Conservation (phyloP, 2,888 invertebrate genomes). For the Netelia inedita region DNA sequence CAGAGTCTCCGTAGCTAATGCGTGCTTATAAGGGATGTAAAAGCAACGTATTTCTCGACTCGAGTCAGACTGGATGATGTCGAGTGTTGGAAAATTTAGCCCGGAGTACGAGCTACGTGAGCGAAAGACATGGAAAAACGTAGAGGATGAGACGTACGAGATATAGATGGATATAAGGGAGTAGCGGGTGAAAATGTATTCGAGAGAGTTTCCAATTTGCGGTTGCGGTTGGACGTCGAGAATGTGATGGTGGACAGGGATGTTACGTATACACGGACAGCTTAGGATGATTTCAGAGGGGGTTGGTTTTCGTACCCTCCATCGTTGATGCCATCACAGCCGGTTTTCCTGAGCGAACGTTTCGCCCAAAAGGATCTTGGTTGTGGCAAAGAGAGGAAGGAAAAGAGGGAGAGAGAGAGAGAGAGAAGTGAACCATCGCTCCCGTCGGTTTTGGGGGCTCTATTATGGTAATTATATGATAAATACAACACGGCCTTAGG, state of each 20-base stretch:
- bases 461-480: slow-evolving; percentile 85
- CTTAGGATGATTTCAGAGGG: slow-evolving; percentile 52
- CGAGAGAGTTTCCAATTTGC: slow-evolving; percentile 83
- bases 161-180: slow-evolving; percentile 1
- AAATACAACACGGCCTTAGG: slow-evolving; percentile 84
- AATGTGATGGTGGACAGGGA: slow-evolving; percentile 52
- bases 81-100: not conserved
- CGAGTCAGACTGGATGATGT: not conserved
- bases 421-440: slow-evolving; percentile 22
- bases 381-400: slow-evolving; percentile 30
- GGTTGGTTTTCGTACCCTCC: slow-evolving; percentile 43
- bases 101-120: not conserved
- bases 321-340: slow-evolving; percentile 42
- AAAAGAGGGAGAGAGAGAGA: slow-evolving; percentile 68
- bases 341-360: slow-evolving; percentile 19
- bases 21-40: not conserved
- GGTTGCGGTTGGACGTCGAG: slow-evolving; percentile 77
- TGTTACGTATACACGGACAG: not conserved
- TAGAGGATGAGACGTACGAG: not conserved
- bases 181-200: slow-evolving; percentile 79
- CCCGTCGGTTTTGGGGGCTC: slow-evolving; percentile 76
- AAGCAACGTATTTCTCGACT: slow-evolving; percentile 3
- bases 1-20: not conserved
- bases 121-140: not conserved
- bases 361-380: slow-evolving; percentile 24